Evolutionary conservation across 2,888 invertebrate genomes (phyloP).

Genomic region (Polyommatus iphigenia): DNA sequence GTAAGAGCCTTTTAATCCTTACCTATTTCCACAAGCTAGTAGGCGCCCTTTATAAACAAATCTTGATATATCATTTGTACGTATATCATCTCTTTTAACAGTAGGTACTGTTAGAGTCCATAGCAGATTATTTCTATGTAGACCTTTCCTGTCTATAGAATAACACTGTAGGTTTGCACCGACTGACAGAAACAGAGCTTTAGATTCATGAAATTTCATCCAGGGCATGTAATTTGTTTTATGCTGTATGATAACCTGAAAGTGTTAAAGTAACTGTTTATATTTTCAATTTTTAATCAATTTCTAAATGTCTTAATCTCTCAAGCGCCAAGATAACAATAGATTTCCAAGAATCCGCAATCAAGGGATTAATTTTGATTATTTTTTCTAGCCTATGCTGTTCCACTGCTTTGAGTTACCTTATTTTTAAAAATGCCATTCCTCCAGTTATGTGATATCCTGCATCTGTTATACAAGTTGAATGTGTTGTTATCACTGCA

Average conservation of each 20-base stretch:
- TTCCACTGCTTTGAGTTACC: conserved; percentile 41
- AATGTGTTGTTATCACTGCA: conserved; percentile 43
- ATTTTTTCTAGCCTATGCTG: no score
- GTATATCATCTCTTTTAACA: conserved; percentile 57
- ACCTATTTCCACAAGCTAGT: conserved; percentile 72
- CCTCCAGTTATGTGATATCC: conserved; percentile 66
- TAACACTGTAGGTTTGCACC: conserved; percentile 61
- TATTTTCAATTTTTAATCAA: not conserved
- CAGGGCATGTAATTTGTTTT: conserved; percentile 69
- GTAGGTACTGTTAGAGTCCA: conserved; percentile 64
- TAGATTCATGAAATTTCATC: conserved; percentile 56
- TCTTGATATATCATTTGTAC: conserved; percentile 72
- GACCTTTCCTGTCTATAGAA: conserved; percentile 50
- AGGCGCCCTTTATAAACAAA: conserved; percentile 59
- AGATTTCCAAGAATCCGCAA: no score
- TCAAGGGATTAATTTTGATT: not conserved
- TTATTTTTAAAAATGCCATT: conserved; percentile 58
- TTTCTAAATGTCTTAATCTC: not conserved
- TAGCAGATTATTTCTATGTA: conserved; percentile 47
- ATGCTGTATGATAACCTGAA: conserved; percentile 58
- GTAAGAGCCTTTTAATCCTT: conserved; percentile 24
- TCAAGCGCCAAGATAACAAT: no score
- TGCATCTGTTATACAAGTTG: conserved; percentile 56
- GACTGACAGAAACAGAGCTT: conserved; percentile 55
- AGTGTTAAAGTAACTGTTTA: conserved; percentile 35